phyloP scores from a whole-genome alignment of 2,888 invertebrate genomes.

The Sipha maydis region DNA sequence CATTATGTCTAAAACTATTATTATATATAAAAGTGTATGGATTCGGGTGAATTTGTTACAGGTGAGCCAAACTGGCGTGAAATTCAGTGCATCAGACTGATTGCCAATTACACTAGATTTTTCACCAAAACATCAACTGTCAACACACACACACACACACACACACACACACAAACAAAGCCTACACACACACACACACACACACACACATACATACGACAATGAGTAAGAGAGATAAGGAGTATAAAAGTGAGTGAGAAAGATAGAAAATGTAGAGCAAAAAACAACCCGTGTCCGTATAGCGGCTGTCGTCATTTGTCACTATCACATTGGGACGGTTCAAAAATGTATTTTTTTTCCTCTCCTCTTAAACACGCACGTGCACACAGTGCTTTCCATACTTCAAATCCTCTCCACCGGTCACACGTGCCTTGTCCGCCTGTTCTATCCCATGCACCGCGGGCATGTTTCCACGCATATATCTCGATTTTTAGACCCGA shows the following conservation, averaged over 20 bases:
- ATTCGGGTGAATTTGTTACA: constrained; percentile 12
- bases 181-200: not conserved
- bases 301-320: constrained; percentile 51
- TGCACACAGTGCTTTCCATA: too few species aligned
- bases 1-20: not conserved
- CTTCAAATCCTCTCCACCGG: too few species aligned
- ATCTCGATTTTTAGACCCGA: constrained; percentile 5
- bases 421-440: not conserved
- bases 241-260: not conserved
- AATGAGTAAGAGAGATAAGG: not conserved
- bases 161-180: too few species aligned
- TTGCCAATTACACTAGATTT: constrained; percentile 55
- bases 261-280: constrained; percentile 18
- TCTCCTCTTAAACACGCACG: not conserved
- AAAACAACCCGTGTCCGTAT: constrained; percentile 16
- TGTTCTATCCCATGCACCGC: not conserved
- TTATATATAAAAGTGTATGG: not conserved
- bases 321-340: constrained; percentile 52
- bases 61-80: constrained; percentile 20
- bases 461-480: not conserved
- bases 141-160: not conserved
- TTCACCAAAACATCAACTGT: constrained; percentile 7
- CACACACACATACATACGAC: too few species aligned
- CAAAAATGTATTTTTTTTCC: constrained; percentile 58
- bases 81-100: constrained; percentile 34